Base-by-base conservation (phyloP, 2,888 invertebrate genomes). In the Sinhomidia bicolor region DNA sequence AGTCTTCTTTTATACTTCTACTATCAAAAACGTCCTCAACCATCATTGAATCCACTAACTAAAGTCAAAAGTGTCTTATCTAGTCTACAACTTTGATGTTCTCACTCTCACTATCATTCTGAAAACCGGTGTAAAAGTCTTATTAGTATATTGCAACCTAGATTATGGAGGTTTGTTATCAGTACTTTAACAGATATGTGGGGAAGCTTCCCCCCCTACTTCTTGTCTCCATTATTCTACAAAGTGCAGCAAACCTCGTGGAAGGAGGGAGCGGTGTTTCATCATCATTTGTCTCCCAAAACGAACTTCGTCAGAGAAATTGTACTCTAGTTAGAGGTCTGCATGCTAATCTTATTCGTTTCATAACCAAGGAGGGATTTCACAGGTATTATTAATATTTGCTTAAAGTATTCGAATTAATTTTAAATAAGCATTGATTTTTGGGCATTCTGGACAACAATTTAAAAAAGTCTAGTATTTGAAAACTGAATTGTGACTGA, bases 311-410 rank as follows among this genome's bases (percentile, higher is more conserved):
- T 17, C 90, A 91, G 47, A 85, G 83, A 10, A 90, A 88, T 71
- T 91, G 90, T 60, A 84, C 88, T 6, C 85, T 90, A 32, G 89
- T 91, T 4, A 87, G 92, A 86, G 93, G 92, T 54, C 85, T 93
- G 23, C 92, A 92, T 89, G 92, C 92, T 6, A 93, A 92, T 82
- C 90, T 93, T 7, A 92, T 93, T 44, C 88, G 93, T 7, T 92
- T 94, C 89, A 92, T 94, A 60, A 94, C 94, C 90, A 94, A 94
- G 90, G 94, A 94, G 92, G 94, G 94, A 78, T 94, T 94, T 92
- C 94, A 94, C 91, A 94, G 94, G 94, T 94, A 91, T n/a, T 20
- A n/a, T n/a, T 78, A 54, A 32, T 80, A 57, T n/a, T n/a, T n/a
- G 51, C 41, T 7, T 41, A n/a, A n/a, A n/a, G 10, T 41, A 41